Conservation (phyloP, 37 sponge, comb jelly and placozoan genomes). For the Tethya wilhelma region DNA sequence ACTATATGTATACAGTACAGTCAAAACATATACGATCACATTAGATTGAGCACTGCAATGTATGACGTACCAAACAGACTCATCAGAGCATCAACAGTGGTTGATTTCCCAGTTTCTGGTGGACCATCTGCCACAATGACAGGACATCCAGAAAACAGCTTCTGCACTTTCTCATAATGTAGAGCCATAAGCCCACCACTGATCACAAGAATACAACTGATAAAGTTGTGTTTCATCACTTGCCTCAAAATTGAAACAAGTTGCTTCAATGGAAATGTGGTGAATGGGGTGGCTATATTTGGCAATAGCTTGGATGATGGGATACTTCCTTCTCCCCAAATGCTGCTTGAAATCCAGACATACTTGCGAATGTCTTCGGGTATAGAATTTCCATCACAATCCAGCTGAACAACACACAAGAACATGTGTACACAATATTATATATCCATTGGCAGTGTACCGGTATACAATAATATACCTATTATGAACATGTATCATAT, state of each 20-base stretch:
- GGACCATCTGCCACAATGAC: not conserved
- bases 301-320: slow-evolving; percentile 7
- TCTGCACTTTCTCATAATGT: not conserved
- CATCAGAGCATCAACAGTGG: not conserved
- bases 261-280: not conserved
- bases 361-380: not conserved
- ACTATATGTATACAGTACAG: not conserved
- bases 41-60: not conserved
- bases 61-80: not conserved
- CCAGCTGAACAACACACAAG: not conserved
- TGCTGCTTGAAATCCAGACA: not conserved
- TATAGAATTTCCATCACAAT: not conserved
- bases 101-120: slow-evolving; percentile 27
- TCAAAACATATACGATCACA: not conserved
- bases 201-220: not conserved
- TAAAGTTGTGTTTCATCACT: slow-evolving; percentile 8
- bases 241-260: not conserved
- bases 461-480: too few relatives aligned
- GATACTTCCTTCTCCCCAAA: slow-evolving; percentile 2
- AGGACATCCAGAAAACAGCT: slow-evolving; percentile 5
- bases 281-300: not conserved
- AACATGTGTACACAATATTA: not conserved
- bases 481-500: too few relatives aligned
- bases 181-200: slow-evolving; percentile 7
- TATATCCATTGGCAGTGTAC: too few relatives aligned